A percentile compares a stretch with the other conserved stretches of the same genome.
Conservation (phyloP, 2,113 vertebrate species). For the Zosterops lateralis region DNA sequence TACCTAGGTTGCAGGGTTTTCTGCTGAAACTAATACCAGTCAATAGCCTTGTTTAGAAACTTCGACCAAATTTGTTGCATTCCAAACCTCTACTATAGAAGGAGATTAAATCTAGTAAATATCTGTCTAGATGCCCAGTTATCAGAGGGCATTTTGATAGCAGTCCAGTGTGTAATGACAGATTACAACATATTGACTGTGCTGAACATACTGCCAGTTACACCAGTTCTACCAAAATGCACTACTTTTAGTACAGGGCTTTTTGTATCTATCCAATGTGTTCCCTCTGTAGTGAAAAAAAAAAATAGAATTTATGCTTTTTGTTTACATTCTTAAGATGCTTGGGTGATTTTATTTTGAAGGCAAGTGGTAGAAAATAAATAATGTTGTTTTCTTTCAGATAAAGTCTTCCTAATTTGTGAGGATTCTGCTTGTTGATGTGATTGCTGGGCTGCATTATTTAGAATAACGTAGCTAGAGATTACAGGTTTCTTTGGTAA, state of each 20-base stretch:
- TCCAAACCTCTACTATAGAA: background rate
- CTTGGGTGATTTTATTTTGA: background rate
- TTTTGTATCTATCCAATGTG: background rate
- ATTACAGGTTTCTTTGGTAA: slow-evolving; percentile 49
- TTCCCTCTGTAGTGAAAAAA: background rate
- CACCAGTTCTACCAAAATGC: background rate
- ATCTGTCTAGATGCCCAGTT: background rate
- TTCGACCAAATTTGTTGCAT: background rate
- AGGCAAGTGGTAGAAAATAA: slow-evolving; percentile 10
- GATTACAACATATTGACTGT: background rate
- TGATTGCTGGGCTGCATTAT: slow-evolving; percentile 25
- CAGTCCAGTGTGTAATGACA: background rate
- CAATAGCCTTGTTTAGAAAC: background rate
- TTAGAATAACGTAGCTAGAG: slow-evolving; percentile 33
- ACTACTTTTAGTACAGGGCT: background rate
- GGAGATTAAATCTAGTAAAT: background rate
- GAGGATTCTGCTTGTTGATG: slow-evolving; percentile 24
- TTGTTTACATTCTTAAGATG: background rate
- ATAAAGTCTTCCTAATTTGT: slow-evolving; percentile 2
- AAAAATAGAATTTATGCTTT: background rate
- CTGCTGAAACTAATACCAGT: background rate
- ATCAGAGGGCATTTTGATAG: background rate
- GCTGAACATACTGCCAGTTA: background rate
- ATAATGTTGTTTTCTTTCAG: background rate
- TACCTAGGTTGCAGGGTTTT: background rate